Evolutionary conservation across 1,140 invertebrate genomes (phyloP).

Genomic region (Magallana ariakensis): DNA sequence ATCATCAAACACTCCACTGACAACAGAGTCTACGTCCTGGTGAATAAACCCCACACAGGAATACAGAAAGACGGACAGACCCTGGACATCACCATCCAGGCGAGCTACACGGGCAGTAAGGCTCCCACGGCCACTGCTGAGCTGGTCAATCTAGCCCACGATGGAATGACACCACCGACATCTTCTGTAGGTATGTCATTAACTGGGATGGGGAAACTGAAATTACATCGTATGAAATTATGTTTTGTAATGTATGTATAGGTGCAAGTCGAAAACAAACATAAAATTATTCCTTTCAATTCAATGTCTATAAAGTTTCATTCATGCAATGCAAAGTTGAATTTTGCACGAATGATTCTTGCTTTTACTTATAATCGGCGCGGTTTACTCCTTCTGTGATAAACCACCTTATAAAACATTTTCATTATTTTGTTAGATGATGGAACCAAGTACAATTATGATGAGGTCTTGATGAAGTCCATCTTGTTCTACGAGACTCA

Average conservation of each 20-base stretch:
- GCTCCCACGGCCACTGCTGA: conserved; percentile 51
- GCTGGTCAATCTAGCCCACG: conserved; percentile 51
- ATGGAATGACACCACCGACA: conserved; percentile 43
- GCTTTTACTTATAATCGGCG: too few relatives aligned
- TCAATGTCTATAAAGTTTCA: too few relatives aligned
- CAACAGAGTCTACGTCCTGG: conserved; percentile 49
- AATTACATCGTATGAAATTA: too few relatives aligned
- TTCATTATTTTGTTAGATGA: neutral
- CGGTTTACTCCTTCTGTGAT: too few relatives aligned
- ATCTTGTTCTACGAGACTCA: conserved; percentile 84
- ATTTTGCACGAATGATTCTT: too few relatives aligned
- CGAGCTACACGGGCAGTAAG: conserved; percentile 40
- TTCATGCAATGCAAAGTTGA: too few relatives aligned
- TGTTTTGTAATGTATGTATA: too few relatives aligned
- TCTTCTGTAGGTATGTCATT: conserved; percentile 35
- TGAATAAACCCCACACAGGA: conserved; percentile 56
- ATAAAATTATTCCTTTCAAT: too few relatives aligned
- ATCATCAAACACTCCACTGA: conserved; percentile 47
- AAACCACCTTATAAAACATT: too few relatives aligned
- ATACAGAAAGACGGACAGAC: conserved; percentile 53
- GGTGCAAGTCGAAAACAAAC: too few relatives aligned
- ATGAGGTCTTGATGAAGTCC: conserved; percentile 76
- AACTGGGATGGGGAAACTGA: too few relatives aligned
- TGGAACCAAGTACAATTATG: conserved; percentile 68
- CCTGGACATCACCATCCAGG: conserved; percentile 52